Evolutionary conservation across 2,888 invertebrate species (phyloP), one percentile per base, ranked within the genome.

Genomic region (Lithodes maja): DNA sequence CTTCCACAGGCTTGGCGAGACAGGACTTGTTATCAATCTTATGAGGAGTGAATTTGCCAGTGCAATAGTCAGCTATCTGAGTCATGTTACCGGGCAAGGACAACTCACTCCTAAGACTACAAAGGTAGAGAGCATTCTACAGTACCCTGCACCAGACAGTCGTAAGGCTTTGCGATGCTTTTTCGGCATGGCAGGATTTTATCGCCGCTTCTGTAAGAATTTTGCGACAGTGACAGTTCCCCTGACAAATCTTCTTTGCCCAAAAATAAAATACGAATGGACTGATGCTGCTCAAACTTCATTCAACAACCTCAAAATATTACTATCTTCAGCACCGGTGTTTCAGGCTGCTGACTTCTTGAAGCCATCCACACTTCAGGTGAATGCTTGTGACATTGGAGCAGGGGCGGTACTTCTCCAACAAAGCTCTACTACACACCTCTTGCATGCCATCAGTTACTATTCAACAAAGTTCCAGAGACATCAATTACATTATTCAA

Each of bases 351-450:
- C 84, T 17, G 84, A 84, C 49, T 74, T 3, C 33, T 74, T 1
- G 17, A 74, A 61, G 75, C 53, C 9, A 61, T 55, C 54, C 77
- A n/a, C n/a, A n/a, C n/a, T n/a, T n/a, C n/a, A n/a, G n/a, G n/a
- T n/a, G n/a, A n/a, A n/a, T n/a, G n/a, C 68, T n/a, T 74, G 85
- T 68, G 85, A 33, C 33, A 9, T 85, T 7, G 61, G 49, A 54
- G 17, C 61, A 1, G 78, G 85, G 33, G 85, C 85, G 2, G 75
- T 85, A 33, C 85, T 85, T 17, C 85, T 75, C 5, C 78, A 78
- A 49, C 75, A 75, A 9, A 54, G 55, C 9, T 50, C 12, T 3
- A 50, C 15, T 7, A 53, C 33, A 15, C 49, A 15, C 52, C 9
- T 85, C 15, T 52, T 85, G 15, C 78, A 85, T 15, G 52, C 78